Evolutionary conservation across 2,888 invertebrate species (phyloP).

Genomic region (Podabrus alpinus): DNA sequence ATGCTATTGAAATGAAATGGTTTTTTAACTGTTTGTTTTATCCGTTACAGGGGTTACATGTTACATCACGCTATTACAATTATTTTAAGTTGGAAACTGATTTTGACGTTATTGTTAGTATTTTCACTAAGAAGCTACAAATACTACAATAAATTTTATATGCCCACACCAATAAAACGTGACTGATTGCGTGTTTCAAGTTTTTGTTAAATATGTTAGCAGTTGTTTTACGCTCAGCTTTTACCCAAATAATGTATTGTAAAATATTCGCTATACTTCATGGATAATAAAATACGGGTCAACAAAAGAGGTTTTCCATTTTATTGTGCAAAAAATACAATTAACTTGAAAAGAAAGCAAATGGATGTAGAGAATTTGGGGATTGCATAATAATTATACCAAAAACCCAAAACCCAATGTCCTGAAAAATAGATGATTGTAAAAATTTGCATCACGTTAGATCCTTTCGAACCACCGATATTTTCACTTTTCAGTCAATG

Average conservation of each 20-base stretch:
- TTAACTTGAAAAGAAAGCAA: background rate
- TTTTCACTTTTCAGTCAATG: too few relatives aligned
- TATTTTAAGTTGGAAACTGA: too few relatives aligned
- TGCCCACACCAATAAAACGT: background rate
- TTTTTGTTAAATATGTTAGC: background rate
- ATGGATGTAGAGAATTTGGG: background rate
- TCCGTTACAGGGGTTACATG: too few relatives aligned
- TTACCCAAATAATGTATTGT: background rate
- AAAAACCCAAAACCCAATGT: background rate
- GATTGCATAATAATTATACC: background rate
- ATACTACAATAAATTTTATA: background rate
- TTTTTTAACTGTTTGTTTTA: too few relatives aligned
- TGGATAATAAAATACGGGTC: background rate
- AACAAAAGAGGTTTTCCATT: background rate
- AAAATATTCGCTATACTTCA: background rate
- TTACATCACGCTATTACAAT: too few relatives aligned
- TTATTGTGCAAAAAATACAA: background rate
- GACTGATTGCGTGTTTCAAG: background rate
- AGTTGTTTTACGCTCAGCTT: background rate
- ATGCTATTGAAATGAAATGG: too few relatives aligned
- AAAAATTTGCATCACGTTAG: too few relatives aligned
- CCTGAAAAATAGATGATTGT: too few relatives aligned
- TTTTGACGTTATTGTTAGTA: background rate
- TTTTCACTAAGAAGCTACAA: background rate
- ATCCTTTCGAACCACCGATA: too few relatives aligned